phyloP scores from a whole-genome alignment of 2,888 invertebrate genomes.

The Caenorhabditis uteleia region DNA sequence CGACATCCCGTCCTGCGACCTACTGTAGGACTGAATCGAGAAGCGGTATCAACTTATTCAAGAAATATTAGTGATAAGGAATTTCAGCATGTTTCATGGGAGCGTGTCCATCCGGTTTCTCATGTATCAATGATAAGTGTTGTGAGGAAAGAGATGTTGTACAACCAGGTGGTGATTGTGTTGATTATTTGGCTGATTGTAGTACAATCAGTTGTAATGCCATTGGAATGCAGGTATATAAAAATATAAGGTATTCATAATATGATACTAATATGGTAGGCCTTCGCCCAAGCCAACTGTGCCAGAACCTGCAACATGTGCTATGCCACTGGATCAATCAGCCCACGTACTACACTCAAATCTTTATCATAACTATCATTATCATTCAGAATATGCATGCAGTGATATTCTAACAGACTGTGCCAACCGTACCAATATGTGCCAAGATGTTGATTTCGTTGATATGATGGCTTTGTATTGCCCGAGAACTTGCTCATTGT shows the following conservation, averaged over 20 bases:
- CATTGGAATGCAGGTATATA: conserved; percentile 25
- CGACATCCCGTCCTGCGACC: no score
- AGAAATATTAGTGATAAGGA: no score
- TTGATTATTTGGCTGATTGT: conserved; percentile 33
- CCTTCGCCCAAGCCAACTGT: conserved; percentile 45
- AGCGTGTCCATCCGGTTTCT: conserved; percentile 32
- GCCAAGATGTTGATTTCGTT: conserved; percentile 33
- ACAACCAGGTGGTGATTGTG: conserved; percentile 33
- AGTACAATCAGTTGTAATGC: conserved; percentile 25
- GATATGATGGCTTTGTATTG: conserved; percentile 46
- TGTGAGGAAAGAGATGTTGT: conserved; percentile 31
- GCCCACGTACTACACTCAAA: conserved; percentile 33
- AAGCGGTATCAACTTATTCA: no score
- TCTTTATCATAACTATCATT: no score
- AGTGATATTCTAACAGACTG: conserved; percentile 41
- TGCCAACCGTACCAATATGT: conserved; percentile 28
- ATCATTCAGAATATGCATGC: conserved; percentile 38
- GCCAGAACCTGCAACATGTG: conserved; percentile 43
- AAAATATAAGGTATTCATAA: neutral
- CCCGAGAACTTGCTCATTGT: conserved; percentile 40
- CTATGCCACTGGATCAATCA: conserved; percentile 29
- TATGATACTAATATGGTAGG: neutral
- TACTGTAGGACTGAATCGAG: no score
- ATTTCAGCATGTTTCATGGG: conserved; percentile 43
- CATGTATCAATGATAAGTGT: conserved; percentile 34